These are phyloP conservation scores for Athalia circularis DNA, from an alignment of 2,888 invertebrate species.

Conservation along the genomic window DNA sequence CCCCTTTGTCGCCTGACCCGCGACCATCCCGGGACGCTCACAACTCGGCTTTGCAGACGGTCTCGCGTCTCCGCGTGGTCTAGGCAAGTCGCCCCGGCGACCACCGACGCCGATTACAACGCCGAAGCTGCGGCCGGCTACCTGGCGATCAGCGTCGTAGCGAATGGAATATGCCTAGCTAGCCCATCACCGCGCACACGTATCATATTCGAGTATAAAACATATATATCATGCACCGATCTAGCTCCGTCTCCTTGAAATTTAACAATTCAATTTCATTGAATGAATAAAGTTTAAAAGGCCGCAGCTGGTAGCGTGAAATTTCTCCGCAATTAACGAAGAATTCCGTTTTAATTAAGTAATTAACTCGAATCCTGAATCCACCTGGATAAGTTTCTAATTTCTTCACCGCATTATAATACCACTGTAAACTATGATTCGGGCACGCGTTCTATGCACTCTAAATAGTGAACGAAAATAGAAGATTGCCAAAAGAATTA, in stretches of 20 bases:
- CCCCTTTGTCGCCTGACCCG: not conserved
- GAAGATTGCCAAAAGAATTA: not conserved
- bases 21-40: too few relatives aligned
- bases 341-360: slow-evolving; percentile 21
- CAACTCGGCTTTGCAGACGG: slow-evolving; percentile 6
- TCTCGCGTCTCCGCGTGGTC: slow-evolving; percentile 41
- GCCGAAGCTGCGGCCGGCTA: not conserved
- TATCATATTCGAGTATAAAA: too few relatives aligned
- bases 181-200: too few relatives aligned
- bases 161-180: too few relatives aligned
- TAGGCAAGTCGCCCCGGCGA: slow-evolving; percentile 12
- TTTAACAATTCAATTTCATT: slow-evolving; percentile 19
- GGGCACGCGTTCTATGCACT: too few relatives aligned
- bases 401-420: too few relatives aligned
- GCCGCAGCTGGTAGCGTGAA: not conserved
- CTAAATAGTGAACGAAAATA: too few relatives aligned
- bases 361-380: not conserved
- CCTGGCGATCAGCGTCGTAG: not conserved
- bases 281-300: not conserved
- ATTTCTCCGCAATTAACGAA: slow-evolving; percentile 37
- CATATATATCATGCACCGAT: too few relatives aligned
- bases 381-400: not conserved
- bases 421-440: too few relatives aligned
- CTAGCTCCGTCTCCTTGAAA: too few relatives aligned
- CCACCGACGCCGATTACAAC: not conserved